Percentiles rank a stretch among this genome's conserved stretches.
Conservation (phyloP, 2,797 vertebrate genomes). For the Brachyalestes nurse region DNA sequence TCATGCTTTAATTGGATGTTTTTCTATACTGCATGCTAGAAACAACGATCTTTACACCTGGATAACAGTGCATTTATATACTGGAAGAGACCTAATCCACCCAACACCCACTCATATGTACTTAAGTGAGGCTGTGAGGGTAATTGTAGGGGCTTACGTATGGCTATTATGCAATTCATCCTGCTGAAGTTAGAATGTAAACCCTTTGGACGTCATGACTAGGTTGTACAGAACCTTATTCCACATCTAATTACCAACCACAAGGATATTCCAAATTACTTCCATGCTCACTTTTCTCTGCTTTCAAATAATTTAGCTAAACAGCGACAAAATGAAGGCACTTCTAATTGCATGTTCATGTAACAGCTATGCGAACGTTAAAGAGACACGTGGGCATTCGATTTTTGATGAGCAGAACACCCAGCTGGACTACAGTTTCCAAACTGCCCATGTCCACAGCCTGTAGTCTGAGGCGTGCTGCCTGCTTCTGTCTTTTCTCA, state of each 20-base stretch:
- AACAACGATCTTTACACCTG: neutral
- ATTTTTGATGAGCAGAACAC: slow-evolving; percentile 17
- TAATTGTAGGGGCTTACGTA: neutral
- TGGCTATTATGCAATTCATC: slow-evolving; percentile 14
- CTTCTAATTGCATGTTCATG: neutral
- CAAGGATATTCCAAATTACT: neutral
- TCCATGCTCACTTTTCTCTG: neutral
- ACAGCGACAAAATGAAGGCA: neutral
- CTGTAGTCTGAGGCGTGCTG: slow-evolving; percentile 16
- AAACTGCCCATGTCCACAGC: neutral
- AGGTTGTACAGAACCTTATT: neutral
- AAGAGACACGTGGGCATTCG: neutral
- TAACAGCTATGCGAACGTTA: neutral
- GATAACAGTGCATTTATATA: neutral
- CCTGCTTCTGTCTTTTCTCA: neutral
- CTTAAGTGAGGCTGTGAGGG: neutral
- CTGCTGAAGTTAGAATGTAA: neutral
- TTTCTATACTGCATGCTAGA: neutral
- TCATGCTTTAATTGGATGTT: neutral
- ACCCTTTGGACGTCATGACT: neutral
- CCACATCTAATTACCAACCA: neutral
- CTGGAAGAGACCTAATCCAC: neutral
- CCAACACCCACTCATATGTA: neutral
- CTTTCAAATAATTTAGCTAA: slow-evolving; percentile 8
- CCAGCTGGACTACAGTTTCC: neutral